These are phyloP conservation scores for Phataginus tetradactyla DNA, from an alignment of 2,797 vertebrate species.

Conservation along the genomic window DNA sequence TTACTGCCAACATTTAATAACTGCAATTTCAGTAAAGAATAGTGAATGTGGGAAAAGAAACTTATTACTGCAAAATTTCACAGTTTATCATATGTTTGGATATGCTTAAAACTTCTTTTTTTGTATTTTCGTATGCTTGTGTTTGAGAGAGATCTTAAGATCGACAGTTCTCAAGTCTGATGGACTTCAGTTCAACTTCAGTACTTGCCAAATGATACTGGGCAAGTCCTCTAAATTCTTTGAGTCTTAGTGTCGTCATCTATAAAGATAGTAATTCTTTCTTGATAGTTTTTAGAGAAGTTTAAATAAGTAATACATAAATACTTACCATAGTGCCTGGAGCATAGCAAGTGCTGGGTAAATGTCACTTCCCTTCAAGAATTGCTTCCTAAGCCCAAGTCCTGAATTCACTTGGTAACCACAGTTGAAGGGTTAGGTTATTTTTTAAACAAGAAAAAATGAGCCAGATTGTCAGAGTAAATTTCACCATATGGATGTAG, in stretches of 20 bases:
- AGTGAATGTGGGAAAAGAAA: slow-evolving; percentile 20
- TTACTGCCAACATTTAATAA: slow-evolving; percentile 33
- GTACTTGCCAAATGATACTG: background rate
- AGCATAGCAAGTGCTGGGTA: background rate
- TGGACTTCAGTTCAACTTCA: background rate
- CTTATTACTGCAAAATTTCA: background rate
- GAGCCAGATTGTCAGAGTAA: background rate
- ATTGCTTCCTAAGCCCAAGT: slow-evolving; percentile 1
- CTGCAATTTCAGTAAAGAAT: background rate
- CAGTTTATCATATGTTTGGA: background rate
- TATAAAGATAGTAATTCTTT: slow-evolving; percentile 34
- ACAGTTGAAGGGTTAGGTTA: slow-evolving; percentile 33
- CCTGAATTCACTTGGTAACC: slow-evolving; percentile 9
- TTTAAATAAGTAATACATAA: slow-evolving; percentile 44
- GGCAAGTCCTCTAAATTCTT: background rate
- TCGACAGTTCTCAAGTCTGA: background rate
- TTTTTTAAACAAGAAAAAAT: slow-evolving; percentile 34
- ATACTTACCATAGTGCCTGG: background rate
- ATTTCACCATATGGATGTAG: background rate
- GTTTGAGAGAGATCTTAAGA: slow-evolving; percentile 1
- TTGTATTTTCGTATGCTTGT: slow-evolving; percentile 16
- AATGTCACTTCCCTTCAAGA: background rate
- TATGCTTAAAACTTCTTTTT: background rate
- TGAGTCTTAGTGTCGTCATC: background rate
- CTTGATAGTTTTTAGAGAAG: slow-evolving; percentile 12